A percentile compares a stretch with the other conserved stretches of the same genome.
Conservation (phyloP, 2,888 invertebrate genomes). For the Pemphredon lugubris region DNA sequence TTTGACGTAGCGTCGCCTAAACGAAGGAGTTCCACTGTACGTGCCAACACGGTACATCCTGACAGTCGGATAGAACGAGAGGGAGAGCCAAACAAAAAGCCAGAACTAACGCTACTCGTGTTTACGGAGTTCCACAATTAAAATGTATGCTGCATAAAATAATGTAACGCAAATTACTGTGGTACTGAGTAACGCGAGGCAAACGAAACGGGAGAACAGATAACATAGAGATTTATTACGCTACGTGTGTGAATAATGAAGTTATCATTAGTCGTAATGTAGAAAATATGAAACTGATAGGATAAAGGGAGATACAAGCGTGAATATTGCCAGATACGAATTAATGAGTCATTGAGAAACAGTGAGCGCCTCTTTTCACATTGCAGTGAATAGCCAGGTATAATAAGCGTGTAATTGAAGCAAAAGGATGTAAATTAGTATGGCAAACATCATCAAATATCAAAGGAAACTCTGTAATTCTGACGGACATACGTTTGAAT, state of each 20-base stretch:
- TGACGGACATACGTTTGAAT: no score
- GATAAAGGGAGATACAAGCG: neutral
- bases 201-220: slow-evolving; percentile 2
- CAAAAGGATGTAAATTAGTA: no score
- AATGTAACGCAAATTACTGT: neutral
- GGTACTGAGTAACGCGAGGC: neutral
- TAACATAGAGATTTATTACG: neutral
- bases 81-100: neutral
- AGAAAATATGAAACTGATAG: neutral
- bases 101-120: neutral
- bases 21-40: neutral
- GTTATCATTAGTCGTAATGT: neutral
- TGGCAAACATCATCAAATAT: no score
- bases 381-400: no score
- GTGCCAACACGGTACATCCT: neutral
- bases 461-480: no score
- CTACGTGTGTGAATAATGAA: neutral
- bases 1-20: no score
- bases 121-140: neutral
- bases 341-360: no score
- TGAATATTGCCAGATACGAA: neutral
- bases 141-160: slow-evolving; percentile 5
- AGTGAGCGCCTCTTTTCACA: no score
- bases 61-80: neutral
- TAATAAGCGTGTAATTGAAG: no score